phyloP scores from a whole-genome alignment of 2,113 vertebrate genomes.

The Butorides virescens region DNA sequence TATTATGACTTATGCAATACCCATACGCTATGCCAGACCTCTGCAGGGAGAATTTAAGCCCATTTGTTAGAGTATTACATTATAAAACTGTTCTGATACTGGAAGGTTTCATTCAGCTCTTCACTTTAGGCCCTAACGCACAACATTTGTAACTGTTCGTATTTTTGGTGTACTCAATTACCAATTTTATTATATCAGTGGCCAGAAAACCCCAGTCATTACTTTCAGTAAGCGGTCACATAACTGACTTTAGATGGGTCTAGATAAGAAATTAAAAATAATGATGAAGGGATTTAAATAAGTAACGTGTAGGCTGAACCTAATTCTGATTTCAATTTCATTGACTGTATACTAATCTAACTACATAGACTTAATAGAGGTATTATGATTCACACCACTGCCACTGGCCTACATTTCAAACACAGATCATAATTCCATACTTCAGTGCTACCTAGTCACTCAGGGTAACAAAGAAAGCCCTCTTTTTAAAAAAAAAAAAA shows the following conservation, averaged over 20 bases:
- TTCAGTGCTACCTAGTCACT: background rate
- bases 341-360: slow-evolving; percentile 10
- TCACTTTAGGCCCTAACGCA: background rate
- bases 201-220: background rate
- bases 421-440: background rate
- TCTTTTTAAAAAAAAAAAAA: too few relatives aligned
- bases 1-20: background rate
- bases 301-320: background rate
- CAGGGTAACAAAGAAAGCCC: background rate
- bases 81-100: background rate
- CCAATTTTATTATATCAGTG: background rate
- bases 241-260: background rate
- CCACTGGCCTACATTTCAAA: background rate
- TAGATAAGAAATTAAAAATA: slow-evolving; percentile 9
- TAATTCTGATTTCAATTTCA: slow-evolving; percentile 14
- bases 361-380: background rate
- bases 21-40: background rate
- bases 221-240: background rate
- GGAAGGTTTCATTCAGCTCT: background rate
- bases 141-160: background rate
- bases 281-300: slow-evolving; percentile 12
- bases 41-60: background rate
- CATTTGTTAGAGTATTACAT: background rate
- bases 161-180: slow-evolving; percentile 6
- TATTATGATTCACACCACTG: background rate